Evolutionary conservation across 2,797 vertebrate species (phyloP), one percentile per base, ranked within the genome.

Genomic region (Aselliscus stoliczkanus): DNA sequence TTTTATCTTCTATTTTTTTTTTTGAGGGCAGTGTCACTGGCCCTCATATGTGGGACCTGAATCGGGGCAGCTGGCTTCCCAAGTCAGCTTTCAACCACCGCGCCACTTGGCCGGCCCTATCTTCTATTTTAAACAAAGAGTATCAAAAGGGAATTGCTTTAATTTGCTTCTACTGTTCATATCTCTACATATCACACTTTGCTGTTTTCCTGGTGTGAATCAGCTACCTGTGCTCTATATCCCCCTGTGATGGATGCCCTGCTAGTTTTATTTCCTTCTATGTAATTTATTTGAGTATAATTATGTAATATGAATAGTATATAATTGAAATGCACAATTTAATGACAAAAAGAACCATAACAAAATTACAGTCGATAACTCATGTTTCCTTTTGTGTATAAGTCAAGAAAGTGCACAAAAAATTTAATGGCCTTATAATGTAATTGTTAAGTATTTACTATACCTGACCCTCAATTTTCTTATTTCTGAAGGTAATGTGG

Each of bases 181-280:
- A 29, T 47, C 79, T 8, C 67, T 11, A 23, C 29, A 4, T 47
- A 21, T 64, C 23, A 44, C 3, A 42, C 29, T 79, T 70, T 73
- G 13, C 11, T 58, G 91, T 56, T 56, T 21, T 29, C 27, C 14
- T 1, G 44, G 4, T 65, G 11, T 39, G 7, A 56, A 34, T 56
- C 70, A 56, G 37, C 13, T 62, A 34, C 37, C 5, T 69, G 11
- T 42, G 39, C 8, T 31, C 70, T 67, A 50, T 9, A 23, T 60
- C 7, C 3, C 62, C 29, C 1, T 25, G 4, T 27, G 7, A 54
- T 62, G n/a, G 1, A 42, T 17, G 8, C 11, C 58, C 1, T 23
- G 13, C 17, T 62, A 52, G 54, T 50, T 83, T 60, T 52, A 52
- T 31, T 42, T 21, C 5, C 37, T 80, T 13, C 9, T 39, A n/a